Evolutionary conservation across 2,888 invertebrate genomes (phyloP).

Genomic region (Heliconius sara): DNA sequence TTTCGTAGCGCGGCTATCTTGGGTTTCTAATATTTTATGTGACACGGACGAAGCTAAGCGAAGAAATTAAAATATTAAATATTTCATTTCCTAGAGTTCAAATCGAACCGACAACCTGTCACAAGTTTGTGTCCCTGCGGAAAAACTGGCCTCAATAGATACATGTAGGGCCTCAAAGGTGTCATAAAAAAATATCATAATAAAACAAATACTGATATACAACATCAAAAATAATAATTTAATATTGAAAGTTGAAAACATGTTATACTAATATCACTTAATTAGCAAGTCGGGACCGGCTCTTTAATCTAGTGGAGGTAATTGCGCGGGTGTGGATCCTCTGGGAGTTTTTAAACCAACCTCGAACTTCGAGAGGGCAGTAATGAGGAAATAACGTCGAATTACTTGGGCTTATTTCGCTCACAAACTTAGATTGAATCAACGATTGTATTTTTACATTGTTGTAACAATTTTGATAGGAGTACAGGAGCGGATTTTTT

Average conservation of each 20-base stretch:
- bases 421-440: conserved; percentile 78
- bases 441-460: conserved; percentile 70
- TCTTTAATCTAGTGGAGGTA: conserved; percentile 40
- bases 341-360: conserved; percentile 78
- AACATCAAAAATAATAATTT: background rate
- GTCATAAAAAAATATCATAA: no score
- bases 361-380: conserved; percentile 68
- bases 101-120: no score
- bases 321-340: conserved; percentile 61
- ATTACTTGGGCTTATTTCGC: conserved; percentile 61
- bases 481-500: no score
- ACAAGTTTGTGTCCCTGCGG: no score
- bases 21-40: no score
- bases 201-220: background rate
- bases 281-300: conserved; percentile 35
- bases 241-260: conserved; percentile 6
- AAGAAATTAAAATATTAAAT: no score
- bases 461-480: conserved; percentile 67
- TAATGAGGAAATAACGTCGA: conserved; percentile 80
- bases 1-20: no score
- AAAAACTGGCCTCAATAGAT: no score
- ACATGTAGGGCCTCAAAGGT: no score
- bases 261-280: conserved; percentile 33
- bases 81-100: no score
- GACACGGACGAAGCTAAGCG: no score